Conservation (phyloP, 1,140 invertebrate genomes). For the Dinoponera quadriceps region DNA sequence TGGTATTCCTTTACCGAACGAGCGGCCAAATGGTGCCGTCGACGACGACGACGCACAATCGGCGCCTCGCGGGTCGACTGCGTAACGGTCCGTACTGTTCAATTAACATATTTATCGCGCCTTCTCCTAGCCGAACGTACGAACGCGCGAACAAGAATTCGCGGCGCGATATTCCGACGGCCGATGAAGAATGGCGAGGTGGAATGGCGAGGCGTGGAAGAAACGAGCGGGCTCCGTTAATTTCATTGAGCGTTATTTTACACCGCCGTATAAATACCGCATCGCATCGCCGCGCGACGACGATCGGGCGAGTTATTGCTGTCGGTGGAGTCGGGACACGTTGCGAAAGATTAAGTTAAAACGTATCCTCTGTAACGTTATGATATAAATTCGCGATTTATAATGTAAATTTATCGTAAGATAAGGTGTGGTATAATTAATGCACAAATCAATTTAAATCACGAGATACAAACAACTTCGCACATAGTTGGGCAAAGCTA, state of each 20-base stretch:
- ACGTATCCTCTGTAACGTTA: background rate
- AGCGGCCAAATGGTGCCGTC: constrained; percentile 55
- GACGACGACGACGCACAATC: constrained; percentile 41
- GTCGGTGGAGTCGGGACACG: background rate
- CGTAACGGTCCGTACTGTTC: constrained; percentile 77
- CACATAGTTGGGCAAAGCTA: too few species aligned
- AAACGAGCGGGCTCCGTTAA: constrained; percentile 31
- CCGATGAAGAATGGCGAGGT: background rate
- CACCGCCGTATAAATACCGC: constrained; percentile 3
- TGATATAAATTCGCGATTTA: too few species aligned
- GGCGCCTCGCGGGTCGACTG: constrained; percentile 63
- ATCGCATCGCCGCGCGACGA: background rate
- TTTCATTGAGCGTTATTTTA: constrained; percentile 37
- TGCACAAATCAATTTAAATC: too few species aligned
- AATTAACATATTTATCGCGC: constrained; percentile 80
- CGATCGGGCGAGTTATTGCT: background rate
- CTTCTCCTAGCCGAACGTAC: constrained; percentile 50
- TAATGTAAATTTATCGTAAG: too few species aligned
- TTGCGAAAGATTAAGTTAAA: background rate
- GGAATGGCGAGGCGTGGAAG: constrained; percentile 2
- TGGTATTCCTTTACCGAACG: constrained; percentile 44
- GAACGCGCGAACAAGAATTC: constrained; percentile 9
- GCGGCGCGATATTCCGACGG: background rate
- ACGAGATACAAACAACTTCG: too few species aligned
- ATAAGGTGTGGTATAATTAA: too few species aligned